Evolutionary conservation across 1,140 invertebrate species (phyloP).

Genomic region (Nebria ingens): DNA sequence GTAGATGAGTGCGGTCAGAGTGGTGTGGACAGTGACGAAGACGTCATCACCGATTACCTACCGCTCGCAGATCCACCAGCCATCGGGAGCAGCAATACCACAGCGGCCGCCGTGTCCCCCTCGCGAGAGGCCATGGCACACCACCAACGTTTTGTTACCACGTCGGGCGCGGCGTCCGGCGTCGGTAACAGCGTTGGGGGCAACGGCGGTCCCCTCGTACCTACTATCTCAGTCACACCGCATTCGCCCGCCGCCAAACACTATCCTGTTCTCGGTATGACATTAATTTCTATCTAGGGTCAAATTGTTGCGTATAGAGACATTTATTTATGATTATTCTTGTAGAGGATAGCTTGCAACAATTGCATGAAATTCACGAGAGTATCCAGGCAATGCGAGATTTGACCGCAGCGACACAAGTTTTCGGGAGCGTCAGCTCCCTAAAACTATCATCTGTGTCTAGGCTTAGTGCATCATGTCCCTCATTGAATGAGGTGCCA

Average conservation of each 20-base stretch:
- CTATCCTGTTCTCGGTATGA: conserved; percentile 42
- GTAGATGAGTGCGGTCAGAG: conserved; percentile 48
- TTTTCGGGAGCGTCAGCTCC: conserved; percentile 28
- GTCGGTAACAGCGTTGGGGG: conserved; percentile 25
- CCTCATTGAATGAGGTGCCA: conserved; percentile 51
- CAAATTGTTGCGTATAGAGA: neutral
- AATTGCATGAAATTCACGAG: conserved; percentile 62
- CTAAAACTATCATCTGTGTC: conserved; percentile 19
- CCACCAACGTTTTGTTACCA: conserved; percentile 27
- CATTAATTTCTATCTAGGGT: too few relatives aligned
- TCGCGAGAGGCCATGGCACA: conserved; percentile 18
- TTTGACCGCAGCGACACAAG: conserved; percentile 16
- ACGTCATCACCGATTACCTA: conserved; percentile 55
- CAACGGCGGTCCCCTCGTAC: conserved; percentile 46
- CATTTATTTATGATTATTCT: neutral
- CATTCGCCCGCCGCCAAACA: conserved; percentile 61
- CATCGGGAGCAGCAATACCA: too few relatives aligned
- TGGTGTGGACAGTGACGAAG: conserved; percentile 53
- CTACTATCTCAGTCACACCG: conserved; percentile 76
- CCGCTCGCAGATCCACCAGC: conserved; percentile 22
- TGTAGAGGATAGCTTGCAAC: conserved; percentile 62
- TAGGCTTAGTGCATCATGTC: conserved; percentile 63
- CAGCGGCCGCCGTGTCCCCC: conserved; percentile 19
- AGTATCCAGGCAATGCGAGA: conserved; percentile 66
- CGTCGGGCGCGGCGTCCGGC: conserved; percentile 28